phyloP scores from a whole-genome alignment of 2,113 vertebrate genomes.

The Tetrax tetrax region DNA sequence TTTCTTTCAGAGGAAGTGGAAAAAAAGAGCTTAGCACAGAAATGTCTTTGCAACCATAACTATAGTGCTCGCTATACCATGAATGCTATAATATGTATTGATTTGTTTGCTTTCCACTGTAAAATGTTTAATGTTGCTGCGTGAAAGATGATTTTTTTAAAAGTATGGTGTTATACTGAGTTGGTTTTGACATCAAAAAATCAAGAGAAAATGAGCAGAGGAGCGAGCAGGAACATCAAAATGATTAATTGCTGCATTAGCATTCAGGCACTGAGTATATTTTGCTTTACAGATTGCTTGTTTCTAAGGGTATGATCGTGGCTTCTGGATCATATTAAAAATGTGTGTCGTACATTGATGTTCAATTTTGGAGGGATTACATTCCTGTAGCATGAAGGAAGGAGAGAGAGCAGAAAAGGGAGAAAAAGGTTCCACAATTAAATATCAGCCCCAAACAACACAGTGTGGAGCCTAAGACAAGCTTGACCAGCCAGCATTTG shows the following conservation, averaged over 20 bases:
- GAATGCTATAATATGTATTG: neutral
- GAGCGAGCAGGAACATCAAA: slow-evolving; percentile 10
- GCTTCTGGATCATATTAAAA: neutral
- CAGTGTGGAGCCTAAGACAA: neutral
- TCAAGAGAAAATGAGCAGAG: slow-evolving; percentile 24
- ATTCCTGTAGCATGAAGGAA: neutral
- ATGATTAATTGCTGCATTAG: slow-evolving; percentile 67
- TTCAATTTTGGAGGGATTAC: neutral
- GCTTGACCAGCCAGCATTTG: neutral
- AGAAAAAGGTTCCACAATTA: neutral
- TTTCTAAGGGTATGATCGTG: neutral
- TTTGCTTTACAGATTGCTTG: neutral
- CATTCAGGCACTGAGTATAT: slow-evolving; percentile 1
- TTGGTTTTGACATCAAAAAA: slow-evolving; percentile 39
- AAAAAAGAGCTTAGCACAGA: rapidly evolving
- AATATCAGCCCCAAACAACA: neutral
- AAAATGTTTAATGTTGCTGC: slow-evolving; percentile 15
- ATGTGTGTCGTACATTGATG: neutral
- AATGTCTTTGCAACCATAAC: neutral
- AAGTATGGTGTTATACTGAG: neutral
- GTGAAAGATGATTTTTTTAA: slow-evolving; percentile 52
- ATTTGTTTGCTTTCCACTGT: slow-evolving; percentile 41
- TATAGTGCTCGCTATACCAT: neutral
- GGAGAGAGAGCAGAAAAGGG: neutral
- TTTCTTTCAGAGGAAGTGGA: neutral